Base-by-base conservation (phyloP, 2,888 invertebrate genomes). In the Perizoma flavofasciatum region DNA sequence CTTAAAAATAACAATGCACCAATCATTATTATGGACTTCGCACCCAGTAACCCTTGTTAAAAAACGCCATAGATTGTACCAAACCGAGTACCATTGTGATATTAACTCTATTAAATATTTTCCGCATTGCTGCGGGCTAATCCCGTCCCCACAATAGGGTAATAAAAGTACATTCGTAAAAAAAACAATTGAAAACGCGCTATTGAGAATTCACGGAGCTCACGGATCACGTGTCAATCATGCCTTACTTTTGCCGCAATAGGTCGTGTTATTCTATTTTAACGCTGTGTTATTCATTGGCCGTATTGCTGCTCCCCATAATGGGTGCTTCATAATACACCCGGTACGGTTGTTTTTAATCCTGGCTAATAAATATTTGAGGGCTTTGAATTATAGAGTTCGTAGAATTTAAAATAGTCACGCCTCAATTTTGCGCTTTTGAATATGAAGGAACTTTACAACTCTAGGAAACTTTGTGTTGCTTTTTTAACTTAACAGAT, bases 221-320 rank as follows among this genome's bases (percentile, higher is more conserved):
- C 76, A 72, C 78, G 86, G 85, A 86, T 90, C 90, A 86, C 86
- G 89, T 85, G 91, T 91, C 91, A 91, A 91, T 92, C 91, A 92
- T 77, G 79, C 77, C 79, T 82, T 82, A 80, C 76, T 79, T 81
- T 76, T 73, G 77, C 82, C 78, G 81, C 82, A 80, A 80, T 82
- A 82, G 82, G 79, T 82, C 84, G 82, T 87, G 88, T 89, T 89
- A 85, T 89, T 88, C 85, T 84, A 84, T 89, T 87, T 82, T 79
- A 82, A 79, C 77, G 77, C 78, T 80, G 75, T 86, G 83, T 88
- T 89, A 89, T 90, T 90, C 89, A 89, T 87, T 88, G 86, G 83
- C 85, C 78, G 79, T 86, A 88, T 88, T 82, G 80, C 77, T 77
- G 77, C 75, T 78, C 79, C 85, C 79, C 75, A 74, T 71, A 80